Base-by-base conservation (phyloP, 2,797 vertebrate species). In the Somateria mollissima region DNA sequence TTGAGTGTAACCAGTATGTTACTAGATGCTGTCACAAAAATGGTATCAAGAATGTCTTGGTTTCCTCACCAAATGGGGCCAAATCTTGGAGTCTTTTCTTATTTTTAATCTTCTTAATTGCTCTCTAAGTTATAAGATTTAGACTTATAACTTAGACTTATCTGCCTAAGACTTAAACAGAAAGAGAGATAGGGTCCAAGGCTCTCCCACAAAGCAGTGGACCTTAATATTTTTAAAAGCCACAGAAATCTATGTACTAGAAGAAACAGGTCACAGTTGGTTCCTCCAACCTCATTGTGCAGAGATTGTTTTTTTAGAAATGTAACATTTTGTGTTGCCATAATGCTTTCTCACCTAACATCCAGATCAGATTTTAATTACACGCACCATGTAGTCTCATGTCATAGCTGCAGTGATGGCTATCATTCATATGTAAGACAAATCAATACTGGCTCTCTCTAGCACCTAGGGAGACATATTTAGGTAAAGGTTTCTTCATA, bases 351-450 rank as follows among this genome's bases (percentile, higher is more conserved):
- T 95, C 19, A 28, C 36, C 66, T 74, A 75, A 58, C 41, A 82
- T 94, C 87, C 47, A 13, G 61, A 73, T 84, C 87, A 89, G 85
- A 72, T 92, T 95, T 97, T 96, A 97, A 96, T 96, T 94, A 90
- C 80, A 58, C 67, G 47, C 20, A 25, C 36, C 43, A 76, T 7
- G 11, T 16, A 85, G 61, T 95, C 90, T 62, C 80, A 87, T 79
- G 84, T 89, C 73, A 87, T n/a, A 96, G 73, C 75, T 90, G 57
- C 49, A 62, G 75, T 91, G 93, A 96, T 11, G 21, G 84, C 76
- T 88, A 90, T 94, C 84, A 95, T 91, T 57, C 73, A 78, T 51
- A 60, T 34, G 18, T 49, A 90, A 96, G 86, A 94, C 66, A 96
- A 96, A 96, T 94, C 71, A 73, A 70, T 87, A 56, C 43, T 79